Base-by-base conservation (phyloP, 2,113 vertebrate genomes). In the Cercopithecus mona region DNA sequence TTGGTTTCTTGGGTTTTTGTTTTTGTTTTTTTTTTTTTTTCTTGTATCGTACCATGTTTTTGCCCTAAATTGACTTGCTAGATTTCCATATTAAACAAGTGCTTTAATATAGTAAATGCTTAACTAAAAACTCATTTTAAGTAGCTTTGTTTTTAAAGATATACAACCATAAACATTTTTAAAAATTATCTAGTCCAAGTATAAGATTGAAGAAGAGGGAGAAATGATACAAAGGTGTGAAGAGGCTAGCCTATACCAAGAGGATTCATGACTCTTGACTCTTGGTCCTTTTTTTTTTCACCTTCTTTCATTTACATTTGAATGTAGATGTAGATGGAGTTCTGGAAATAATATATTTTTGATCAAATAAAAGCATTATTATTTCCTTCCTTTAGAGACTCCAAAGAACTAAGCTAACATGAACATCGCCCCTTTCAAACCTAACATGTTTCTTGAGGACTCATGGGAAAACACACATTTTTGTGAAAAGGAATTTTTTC, bases 291-390 rank as follows among this genome's bases (percentile, higher is more conserved):
- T 64, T 23, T 30, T 43, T 32, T 2, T 13, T 1, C 4, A 8
- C 7, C 35, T 5, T 88, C 10, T 48, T 2, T 81, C 35, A 11
- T 38, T 91, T 94, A 68, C 38, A 43, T 88, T 72, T 86, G 38
- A 55, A 81, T n/a, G 1, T 57, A 73, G 52, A 8, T 43, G 2
- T 59, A 5, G 0, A 61, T 93, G 32, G 68, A 93, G 8, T 82
- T 8, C 23, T 92, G 16, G 25, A 97, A 92, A 94, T 93, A 80
- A 94, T 89, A 87, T 59, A 52, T 59, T 88, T 96, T 30, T 93
- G 14, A 78, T 66, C 16, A 83, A 72, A 72, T 92, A 68, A 81
- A 88, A 83, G 27, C 30, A 18, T 89, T 52, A 68, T 64, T 88
- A 79, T 10, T 76, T 89, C 45, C 72, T 97, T 40, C 3, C 35